Conservation (phyloP, 2,113 vertebrate species). For the Podarcis raffonei region DNA sequence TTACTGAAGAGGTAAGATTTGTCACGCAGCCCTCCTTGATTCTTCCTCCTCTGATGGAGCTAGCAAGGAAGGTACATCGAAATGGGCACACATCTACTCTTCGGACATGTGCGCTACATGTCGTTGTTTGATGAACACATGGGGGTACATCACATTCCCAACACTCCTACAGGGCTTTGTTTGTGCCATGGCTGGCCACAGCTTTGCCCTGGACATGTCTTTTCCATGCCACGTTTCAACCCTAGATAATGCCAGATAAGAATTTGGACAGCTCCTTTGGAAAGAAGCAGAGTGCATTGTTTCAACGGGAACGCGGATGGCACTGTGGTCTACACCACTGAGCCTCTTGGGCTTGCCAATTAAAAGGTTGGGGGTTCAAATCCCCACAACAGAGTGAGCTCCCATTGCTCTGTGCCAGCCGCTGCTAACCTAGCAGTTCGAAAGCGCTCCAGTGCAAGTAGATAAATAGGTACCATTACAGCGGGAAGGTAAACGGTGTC, state of each 20-base stretch:
- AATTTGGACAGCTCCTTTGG: background rate
- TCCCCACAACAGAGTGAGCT: too few relatives aligned
- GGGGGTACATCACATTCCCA: background rate
- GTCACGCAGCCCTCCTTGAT: background rate
- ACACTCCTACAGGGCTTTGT: background rate
- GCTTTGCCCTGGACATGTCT: background rate
- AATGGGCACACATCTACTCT: background rate
- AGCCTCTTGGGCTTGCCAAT: too few relatives aligned
- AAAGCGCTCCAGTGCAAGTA: too few relatives aligned
- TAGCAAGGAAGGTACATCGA: background rate
- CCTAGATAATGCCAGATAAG: background rate
- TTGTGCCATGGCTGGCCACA: background rate
- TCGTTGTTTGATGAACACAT: background rate
- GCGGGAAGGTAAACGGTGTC: too few relatives aligned
- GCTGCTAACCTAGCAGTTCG: too few relatives aligned
- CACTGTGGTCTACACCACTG: too few relatives aligned
- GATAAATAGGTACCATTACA: too few relatives aligned
- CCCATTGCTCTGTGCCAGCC: too few relatives aligned
- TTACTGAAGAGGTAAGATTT: background rate
- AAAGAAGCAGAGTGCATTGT: background rate
- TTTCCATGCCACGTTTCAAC: background rate
- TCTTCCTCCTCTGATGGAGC: background rate
- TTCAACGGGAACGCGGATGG: too few relatives aligned
- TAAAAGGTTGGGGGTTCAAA: accelerated
- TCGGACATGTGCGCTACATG: background rate